Percentiles rank a stretch among this genome's conserved stretches.
Evolutionary conservation across 2,888 invertebrate species (phyloP).

Genomic region (Hirtodrosophila histrioides): DNA sequence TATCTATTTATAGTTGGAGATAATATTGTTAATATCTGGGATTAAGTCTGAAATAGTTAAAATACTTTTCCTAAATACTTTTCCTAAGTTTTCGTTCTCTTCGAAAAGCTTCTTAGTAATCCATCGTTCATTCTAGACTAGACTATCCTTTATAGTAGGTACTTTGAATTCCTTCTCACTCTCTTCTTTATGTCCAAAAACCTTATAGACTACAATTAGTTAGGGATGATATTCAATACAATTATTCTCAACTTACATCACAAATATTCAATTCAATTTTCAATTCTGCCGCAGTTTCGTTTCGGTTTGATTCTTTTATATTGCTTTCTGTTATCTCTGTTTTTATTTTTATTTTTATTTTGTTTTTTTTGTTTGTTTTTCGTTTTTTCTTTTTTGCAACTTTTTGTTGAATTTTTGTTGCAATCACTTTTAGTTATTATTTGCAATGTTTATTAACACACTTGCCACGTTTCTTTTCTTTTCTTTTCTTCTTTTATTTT

Average conservation of each 20-base stretch:
- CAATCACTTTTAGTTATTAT: constrained; percentile 36
- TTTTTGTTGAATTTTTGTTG: constrained; percentile 29
- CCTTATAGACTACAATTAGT: constrained; percentile 23
- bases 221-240: constrained; percentile 5
- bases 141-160: too few species aligned
- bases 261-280: constrained; percentile 71
- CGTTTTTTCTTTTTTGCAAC: constrained; percentile 18
- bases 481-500: constrained; percentile 25
- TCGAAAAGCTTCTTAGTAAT: too few species aligned
- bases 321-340: constrained; percentile 27
- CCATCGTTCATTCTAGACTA: too few species aligned
- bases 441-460: constrained; percentile 42
- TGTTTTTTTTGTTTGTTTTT: constrained; percentile 17
- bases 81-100: background rate
- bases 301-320: constrained; percentile 30
- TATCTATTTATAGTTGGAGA: too few species aligned
- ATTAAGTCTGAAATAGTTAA: too few species aligned
- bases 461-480: constrained; percentile 40
- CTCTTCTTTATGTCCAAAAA: background rate
- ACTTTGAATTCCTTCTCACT: too few species aligned
- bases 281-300: constrained; percentile 69
- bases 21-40: too few species aligned
- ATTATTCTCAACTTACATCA: constrained; percentile 68
- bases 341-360: constrained; percentile 15
- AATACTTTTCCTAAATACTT: background rate